Evolutionary conservation across 2,113 vertebrate genomes (phyloP), one percentile per base, ranked within the genome.

Genomic region (Engystomops pustulosus): DNA sequence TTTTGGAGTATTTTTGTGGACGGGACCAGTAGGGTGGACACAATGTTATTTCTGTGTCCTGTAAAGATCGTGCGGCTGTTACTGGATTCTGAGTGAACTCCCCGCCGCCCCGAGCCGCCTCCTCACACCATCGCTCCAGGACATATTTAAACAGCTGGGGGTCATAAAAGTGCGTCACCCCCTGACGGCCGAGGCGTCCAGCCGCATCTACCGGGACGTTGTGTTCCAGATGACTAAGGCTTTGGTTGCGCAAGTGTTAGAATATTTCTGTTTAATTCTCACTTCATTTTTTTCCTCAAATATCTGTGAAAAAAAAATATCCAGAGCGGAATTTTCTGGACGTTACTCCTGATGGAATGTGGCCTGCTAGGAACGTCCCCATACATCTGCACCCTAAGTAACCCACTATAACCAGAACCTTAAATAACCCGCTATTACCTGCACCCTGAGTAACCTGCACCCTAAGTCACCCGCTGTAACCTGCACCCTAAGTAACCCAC

Each of bases 131-230:
- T 68, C 44, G 71, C 70, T 76, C 45, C 17, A 41, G 14, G 47
- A 34, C 55, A 70, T 84, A 84, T 84, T 84, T 84, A 38, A 67
- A 84, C 81, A 84, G 81, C 72, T 84, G 82, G 38, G 60, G 47
- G 53, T 38, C 72, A 70, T 84, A 78, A 78, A 78, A 68, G 0
- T 27, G 55, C 6, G 60, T 76, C 65, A 76, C 75, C 38, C 44
- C 34, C 34, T 77, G 65, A 77, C 12, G 38, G 81, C 55, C 32
- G 49, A 83, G 45, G 80, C 74, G 58, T 77, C 72, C 45, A 55
- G 25, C 72, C 10, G 9, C 41, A 53, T 68, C 69, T 53, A 68
- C 74, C 65, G 74, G 74, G 55, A 77, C 32, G n/a, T 36, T n/a
- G 18, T 71, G 18, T 67, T 84, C 41, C 71, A 76, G 44, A 49